Conservation (phyloP, 2,113 vertebrate genomes). For the Burhinus bistriatus region DNA sequence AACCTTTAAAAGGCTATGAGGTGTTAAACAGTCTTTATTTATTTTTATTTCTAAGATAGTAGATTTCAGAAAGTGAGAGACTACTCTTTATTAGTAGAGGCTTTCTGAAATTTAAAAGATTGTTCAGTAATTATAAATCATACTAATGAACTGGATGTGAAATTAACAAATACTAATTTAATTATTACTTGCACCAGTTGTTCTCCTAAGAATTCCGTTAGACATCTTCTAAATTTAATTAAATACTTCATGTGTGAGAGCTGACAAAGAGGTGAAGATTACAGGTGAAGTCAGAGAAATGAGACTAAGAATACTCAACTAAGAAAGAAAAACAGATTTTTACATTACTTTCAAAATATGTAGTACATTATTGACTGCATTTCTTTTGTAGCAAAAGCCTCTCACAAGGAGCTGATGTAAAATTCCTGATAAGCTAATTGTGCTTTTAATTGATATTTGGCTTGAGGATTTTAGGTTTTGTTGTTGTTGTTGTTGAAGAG, state of each 20-base stretch:
- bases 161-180: conserved; percentile 30
- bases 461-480: neutral
- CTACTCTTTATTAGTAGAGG: neutral
- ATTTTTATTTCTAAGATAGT: neutral
- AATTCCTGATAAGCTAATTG: neutral
- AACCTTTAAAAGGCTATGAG: neutral
- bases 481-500: neutral
- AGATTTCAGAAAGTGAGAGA: neutral
- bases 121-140: neutral
- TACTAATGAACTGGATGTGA: neutral
- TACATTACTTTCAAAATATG: neutral
- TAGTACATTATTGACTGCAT: neutral
- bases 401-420: neutral
- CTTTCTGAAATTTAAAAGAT: neutral
- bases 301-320: neutral
- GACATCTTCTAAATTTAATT: conserved; percentile 9
- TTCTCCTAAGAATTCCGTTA: conserved; percentile 27
- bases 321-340: neutral
- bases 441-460: neutral
- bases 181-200: neutral
- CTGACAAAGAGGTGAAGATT: neutral
- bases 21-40: neutral
- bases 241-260: neutral
- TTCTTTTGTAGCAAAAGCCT: neutral
- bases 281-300: neutral